These are phyloP conservation scores for Zaprionus africanus DNA, from an alignment of 1,140 invertebrate species.

Conservation along the genomic window DNA sequence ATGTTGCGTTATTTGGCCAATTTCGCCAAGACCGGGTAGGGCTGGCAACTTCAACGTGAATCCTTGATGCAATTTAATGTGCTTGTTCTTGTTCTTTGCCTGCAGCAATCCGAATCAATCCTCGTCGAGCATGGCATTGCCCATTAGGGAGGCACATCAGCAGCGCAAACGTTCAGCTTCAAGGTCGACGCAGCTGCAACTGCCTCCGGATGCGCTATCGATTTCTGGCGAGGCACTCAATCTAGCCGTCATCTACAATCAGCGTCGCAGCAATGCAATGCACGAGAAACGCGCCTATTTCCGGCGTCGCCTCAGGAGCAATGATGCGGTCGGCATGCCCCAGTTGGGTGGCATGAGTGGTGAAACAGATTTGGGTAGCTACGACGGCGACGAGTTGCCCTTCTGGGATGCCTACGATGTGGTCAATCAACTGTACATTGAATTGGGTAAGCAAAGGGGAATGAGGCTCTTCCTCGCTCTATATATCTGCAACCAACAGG, in stretches of 20 bases:
- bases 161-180: slow-evolving; percentile 55
- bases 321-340: slow-evolving; percentile 41
- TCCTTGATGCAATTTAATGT: not conserved
- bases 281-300: slow-evolving; percentile 70
- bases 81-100: not conserved
- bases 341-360: slow-evolving; percentile 42
- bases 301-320: slow-evolving; percentile 68
- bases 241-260: slow-evolving; percentile 78
- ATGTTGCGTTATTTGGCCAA: slow-evolving; percentile 93
- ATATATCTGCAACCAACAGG: not conserved
- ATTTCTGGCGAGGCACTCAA: slow-evolving; percentile 57
- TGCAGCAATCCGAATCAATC: slow-evolving; percentile 78
- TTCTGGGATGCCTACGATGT: slow-evolving; percentile 96
- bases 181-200: not conserved
- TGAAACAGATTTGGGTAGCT: slow-evolving; percentile 56
- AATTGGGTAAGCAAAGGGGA: slow-evolving; percentile 87
- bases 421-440: slow-evolving; percentile 94
- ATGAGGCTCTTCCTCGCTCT: not conserved
- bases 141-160: slow-evolving; percentile 33
- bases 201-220: slow-evolving; percentile 8
- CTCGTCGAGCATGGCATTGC: slow-evolving; percentile 18
- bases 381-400: slow-evolving; percentile 85
- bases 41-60: not conserved
- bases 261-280: slow-evolving; percentile 75
- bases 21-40: slow-evolving; percentile 92